phyloP scores from a whole-genome alignment of 1,140 invertebrate species.

The Sitophilus oryzae region DNA sequence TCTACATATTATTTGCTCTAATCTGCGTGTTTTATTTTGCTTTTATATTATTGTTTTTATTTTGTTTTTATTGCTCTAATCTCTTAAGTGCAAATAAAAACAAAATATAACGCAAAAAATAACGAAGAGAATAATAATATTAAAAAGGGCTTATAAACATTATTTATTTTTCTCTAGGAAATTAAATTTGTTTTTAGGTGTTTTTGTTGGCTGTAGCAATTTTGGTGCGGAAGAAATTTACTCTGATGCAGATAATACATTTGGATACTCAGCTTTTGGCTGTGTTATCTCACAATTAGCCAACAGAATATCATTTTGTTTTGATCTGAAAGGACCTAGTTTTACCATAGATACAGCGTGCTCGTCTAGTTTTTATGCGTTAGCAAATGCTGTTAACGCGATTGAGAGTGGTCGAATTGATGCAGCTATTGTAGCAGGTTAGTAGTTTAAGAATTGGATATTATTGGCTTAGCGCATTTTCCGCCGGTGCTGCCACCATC shows the following conservation, averaged over 20 bases:
- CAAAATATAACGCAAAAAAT: too few species aligned
- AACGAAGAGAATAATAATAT: too few species aligned
- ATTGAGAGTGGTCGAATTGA: conserved; percentile 67
- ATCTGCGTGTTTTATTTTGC: too few species aligned
- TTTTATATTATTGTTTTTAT: too few species aligned
- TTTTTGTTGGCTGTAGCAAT: background rate
- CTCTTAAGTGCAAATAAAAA: too few species aligned
- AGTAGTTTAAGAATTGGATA: background rate
- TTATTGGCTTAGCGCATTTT: too few species aligned
- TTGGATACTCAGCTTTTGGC: conserved; percentile 17
- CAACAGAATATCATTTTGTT: conserved; percentile 52
- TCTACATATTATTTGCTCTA: too few species aligned
- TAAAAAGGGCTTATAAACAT: too few species aligned
- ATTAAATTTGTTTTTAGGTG: too few species aligned
- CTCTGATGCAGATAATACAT: background rate
- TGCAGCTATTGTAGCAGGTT: conserved; percentile 67
- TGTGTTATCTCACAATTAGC: conserved; percentile 35
- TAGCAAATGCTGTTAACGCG: conserved; percentile 61
- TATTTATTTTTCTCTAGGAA: too few species aligned
- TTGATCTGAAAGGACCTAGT: conserved; percentile 65
- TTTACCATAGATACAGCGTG: conserved; percentile 75
- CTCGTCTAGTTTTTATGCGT: conserved; percentile 65
- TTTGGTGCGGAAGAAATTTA: background rate
- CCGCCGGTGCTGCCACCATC: too few species aligned
- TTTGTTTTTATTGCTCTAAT: too few species aligned